phyloP scores from a whole-genome alignment of 2,113 vertebrate species.

The Calidris pugnax region DNA sequence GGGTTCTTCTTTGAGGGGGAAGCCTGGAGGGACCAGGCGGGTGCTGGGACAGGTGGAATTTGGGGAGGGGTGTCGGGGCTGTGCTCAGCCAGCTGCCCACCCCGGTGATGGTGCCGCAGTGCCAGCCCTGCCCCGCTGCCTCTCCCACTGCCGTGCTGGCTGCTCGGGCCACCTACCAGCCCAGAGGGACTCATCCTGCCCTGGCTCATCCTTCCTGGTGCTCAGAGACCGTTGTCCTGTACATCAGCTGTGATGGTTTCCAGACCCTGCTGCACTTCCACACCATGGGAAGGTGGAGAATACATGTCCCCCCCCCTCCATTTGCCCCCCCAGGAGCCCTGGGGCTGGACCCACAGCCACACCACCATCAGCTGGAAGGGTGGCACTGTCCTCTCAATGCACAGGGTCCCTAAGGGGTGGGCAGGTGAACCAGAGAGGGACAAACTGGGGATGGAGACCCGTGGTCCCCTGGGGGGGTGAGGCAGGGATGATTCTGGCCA shows the following conservation, averaged over 20 bases:
- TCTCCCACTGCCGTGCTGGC: rapidly evolving
- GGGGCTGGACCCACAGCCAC: not conserved
- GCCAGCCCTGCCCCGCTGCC: not conserved
- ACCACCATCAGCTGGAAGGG: not conserved
- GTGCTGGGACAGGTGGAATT: not conserved
- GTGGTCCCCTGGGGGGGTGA: rapidly evolving
- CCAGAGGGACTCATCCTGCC: not conserved
- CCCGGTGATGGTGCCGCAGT: not conserved
- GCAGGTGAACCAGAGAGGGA: not conserved
- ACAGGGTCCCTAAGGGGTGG: not conserved
- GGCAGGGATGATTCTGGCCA: not conserved
- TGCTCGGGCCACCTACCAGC: not conserved
- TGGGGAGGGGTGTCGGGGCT: rapidly evolving
- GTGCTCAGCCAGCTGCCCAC: not conserved
- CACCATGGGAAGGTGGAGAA: rapidly evolving
- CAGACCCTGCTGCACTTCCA: not conserved
- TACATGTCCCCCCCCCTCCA: rapidly evolving
- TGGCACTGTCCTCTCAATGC: not conserved
- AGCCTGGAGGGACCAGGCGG: not conserved
- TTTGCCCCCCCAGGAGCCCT: not conserved
- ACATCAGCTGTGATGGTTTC: not conserved
- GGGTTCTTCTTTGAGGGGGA: not conserved
- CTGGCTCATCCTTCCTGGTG: not conserved
- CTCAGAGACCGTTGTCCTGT: not conserved
- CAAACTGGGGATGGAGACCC: not conserved